Conservation (phyloP, 2,888 invertebrate genomes). For the Pyrrhosoma nymphula region DNA sequence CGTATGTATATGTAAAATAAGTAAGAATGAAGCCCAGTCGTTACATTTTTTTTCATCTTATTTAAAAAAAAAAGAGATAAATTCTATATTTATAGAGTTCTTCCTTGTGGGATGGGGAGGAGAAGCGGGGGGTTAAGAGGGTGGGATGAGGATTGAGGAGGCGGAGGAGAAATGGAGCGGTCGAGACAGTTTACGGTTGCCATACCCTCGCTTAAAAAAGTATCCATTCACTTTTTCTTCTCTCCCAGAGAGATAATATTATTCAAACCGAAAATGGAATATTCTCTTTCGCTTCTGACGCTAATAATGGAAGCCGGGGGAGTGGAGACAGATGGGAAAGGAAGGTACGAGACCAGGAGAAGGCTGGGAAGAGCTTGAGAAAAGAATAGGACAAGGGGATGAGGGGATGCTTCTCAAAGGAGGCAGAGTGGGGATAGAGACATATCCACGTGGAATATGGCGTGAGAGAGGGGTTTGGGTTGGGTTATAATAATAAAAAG, state of each 20-base stretch:
- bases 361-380: not conserved
- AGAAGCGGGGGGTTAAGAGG: not conserved
- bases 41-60: not conserved
- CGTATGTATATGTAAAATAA: not conserved
- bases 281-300: conserved; percentile 31
- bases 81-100: conserved; percentile 28
- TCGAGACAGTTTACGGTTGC: conserved; percentile 7
- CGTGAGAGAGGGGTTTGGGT: not conserved
- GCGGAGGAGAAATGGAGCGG: not conserved
- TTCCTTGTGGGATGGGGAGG: not conserved
- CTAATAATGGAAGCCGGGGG: not conserved
- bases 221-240: not conserved
- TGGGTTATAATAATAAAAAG: not conserved
- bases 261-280: conserved; percentile 39
- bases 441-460: not conserved
- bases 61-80: not conserved
- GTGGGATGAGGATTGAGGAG: not conserved
- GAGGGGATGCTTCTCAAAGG: not conserved
- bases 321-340: not conserved
- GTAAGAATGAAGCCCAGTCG: not conserved
- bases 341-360: not conserved
- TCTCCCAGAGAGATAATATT: not conserved
- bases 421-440: not conserved
- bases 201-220: not conserved
- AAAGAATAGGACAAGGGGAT: not conserved